These are phyloP conservation scores for Pristionchus japonicus DNA, from an alignment of 2,888 invertebrate genomes.

Conservation along the genomic window DNA sequence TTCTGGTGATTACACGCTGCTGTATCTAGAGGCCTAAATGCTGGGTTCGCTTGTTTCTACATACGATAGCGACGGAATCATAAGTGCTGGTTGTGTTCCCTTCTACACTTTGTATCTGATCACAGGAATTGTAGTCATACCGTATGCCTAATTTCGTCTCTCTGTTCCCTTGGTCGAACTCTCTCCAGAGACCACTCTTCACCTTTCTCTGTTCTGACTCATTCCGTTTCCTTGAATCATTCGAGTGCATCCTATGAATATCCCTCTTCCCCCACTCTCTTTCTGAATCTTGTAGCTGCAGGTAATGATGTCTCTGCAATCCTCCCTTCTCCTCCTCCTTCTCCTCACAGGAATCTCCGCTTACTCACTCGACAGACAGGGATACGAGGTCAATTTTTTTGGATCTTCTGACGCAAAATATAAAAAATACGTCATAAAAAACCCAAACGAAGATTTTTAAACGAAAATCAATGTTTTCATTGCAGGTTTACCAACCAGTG, in stretches of 20 bases:
- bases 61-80: no score
- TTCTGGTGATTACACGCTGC: neutral
- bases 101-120: neutral
- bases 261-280: neutral
- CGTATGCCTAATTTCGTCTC: neutral
- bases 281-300: no score
- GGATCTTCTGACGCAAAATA: neutral
- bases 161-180: neutral
- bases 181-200: neutral
- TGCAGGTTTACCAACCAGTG: neutral
- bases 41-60: no score
- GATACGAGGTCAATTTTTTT: neutral
- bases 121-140: neutral
- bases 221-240: neutral
- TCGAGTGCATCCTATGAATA: neutral
- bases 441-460: neutral
- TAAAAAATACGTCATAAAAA: neutral
- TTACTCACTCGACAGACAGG: neutral
- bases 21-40: no score
- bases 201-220: neutral
- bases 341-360: neutral
- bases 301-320: constrained; percentile 8
- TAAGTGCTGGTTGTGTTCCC: neutral
- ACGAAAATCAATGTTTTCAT: neutral
- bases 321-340: neutral